Evolutionary conservation across 2,797 vertebrate genomes (phyloP), one percentile per base, ranked within the genome.

Genomic region (Phoebastria nigripes): DNA sequence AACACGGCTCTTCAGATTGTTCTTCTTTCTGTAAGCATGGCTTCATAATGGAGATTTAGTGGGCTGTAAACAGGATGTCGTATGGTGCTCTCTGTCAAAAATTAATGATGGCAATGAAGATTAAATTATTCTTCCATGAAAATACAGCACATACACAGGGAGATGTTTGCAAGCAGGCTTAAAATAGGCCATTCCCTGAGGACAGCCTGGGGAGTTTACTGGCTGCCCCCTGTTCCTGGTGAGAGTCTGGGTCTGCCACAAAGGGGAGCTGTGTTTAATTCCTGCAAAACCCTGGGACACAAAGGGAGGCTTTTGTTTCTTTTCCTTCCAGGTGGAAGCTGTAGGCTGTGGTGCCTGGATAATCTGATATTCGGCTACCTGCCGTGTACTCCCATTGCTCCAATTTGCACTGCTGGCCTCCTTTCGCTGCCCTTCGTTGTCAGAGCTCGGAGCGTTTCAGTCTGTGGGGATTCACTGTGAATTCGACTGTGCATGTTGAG

Each of bases 21-120:
- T 94, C 90, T 96, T 87, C 52, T 71, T 84, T 80, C 86, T 92
- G 81, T 85, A 95, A 94, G 94, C 78, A 51, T 37, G 66, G 72
- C 77, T 92, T 95, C 76, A 39, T 90, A 87, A 95, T 69, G 82
- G 90, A 95, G 88, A 94, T 88, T 89, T 90, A 89, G 95, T 87
- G 54, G 58, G 66, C 82, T 96, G 91, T 97, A 97, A 97, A 96
- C 90, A 95, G 96, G 93, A 93, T 96, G 96, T 97, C 72, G 49
- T 93, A 93, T 94, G 93, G 82, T 93, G 91, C 89, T 95, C 93
- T 96, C 95, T 90, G 80, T 94, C 93, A 94, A 97, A 95, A 97
- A 94, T 90, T 96, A 92, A 93, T 89, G 90, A 93, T 61, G 93
- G 92, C 79, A 47, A 93, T 88, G 78, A 96, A 96, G 93, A 96